phyloP scores from a whole-genome alignment of 2,797 vertebrate genomes.

The Lithobates sylvaticus region DNA sequence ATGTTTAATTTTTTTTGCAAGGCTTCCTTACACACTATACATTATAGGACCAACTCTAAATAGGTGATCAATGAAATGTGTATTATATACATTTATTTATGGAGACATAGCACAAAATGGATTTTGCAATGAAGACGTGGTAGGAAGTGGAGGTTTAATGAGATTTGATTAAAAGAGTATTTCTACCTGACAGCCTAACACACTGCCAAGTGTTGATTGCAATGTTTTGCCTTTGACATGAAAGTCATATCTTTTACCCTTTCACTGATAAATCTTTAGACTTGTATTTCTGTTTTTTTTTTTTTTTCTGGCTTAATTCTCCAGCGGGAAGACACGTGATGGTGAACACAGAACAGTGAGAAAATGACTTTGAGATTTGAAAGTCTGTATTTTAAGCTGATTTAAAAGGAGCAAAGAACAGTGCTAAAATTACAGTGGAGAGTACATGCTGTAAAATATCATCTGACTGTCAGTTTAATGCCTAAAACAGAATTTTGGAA shows the following conservation, averaged over 20 bases:
- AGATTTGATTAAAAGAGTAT: neutral
- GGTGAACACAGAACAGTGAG: neutral
- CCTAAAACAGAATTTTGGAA: slow-evolving; percentile 29
- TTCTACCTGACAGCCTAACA: neutral
- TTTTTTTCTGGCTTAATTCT: slow-evolving; percentile 28
- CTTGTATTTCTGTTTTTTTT: neutral
- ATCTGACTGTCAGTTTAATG: slow-evolving; percentile 40
- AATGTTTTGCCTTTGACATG: neutral
- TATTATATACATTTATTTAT: neutral
- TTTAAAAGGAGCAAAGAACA: slow-evolving; percentile 3
- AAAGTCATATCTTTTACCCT: neutral
- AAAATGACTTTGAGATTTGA: slow-evolving; percentile 12
- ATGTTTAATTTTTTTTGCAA: no score
- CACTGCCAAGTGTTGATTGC: neutral
- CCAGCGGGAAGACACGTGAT: neutral
- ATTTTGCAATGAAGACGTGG: neutral
- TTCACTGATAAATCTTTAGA: neutral
- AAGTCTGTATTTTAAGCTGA: slow-evolving; percentile 10
- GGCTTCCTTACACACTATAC: no score
- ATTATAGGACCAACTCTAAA: neutral
- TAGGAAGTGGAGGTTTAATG: neutral
- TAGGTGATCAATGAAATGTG: neutral
- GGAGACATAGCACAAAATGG: neutral
- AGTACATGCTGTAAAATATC: neutral
- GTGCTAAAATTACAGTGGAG: slow-evolving; percentile 11